Evolutionary conservation across 2,113 vertebrate species (phyloP), one percentile per base, ranked within the genome.

Genomic region (Pseudois nayaur): DNA sequence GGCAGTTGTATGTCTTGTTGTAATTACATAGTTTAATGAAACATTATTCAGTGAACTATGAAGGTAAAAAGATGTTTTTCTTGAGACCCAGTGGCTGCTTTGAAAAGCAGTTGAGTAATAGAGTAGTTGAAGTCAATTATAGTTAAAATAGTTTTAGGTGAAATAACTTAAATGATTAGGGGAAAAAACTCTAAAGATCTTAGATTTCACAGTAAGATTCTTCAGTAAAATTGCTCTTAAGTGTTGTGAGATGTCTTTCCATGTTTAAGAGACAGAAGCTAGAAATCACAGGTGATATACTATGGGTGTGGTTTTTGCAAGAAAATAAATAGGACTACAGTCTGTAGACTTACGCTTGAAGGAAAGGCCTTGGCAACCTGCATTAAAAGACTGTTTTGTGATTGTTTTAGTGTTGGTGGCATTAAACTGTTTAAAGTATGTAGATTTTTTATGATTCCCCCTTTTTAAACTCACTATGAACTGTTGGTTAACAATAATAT

Each of bases 1-100:
- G 94, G 60, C 29, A 84, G 10, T 85, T 85, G 27, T 43, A 62
- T 27, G 48, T 95, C 36, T 59, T 96, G 40, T 59, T 96, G 16
- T 93, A 88, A 62, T 97, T 59, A 43, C 40, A 48, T 25, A 95
- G 33, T 91, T 95, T 79, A 82, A 84, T 90, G 94, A 74, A 88
- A 90, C 64, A 79, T 92, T 97, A 79, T 96, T 96, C 36, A 78
- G 31, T 93, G 89, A 94, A 97, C 62, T 81, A 19, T 76, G 55
- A 90, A 96, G 76, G 45, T 33, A 92, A 55, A 96, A 96, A 89
- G 50, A 8, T 83, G 64, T 94, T 95, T 83, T 12, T 94, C 36
- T 96, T 96, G 62, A 90, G 94, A 97, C 87, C 21, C 10, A 48
- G 12, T 87, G 45, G 8, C 31, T 87, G 27, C 16, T 90, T 96